phyloP scores from a whole-genome alignment of 1,140 invertebrate species.

The Drosophila murphyi region DNA sequence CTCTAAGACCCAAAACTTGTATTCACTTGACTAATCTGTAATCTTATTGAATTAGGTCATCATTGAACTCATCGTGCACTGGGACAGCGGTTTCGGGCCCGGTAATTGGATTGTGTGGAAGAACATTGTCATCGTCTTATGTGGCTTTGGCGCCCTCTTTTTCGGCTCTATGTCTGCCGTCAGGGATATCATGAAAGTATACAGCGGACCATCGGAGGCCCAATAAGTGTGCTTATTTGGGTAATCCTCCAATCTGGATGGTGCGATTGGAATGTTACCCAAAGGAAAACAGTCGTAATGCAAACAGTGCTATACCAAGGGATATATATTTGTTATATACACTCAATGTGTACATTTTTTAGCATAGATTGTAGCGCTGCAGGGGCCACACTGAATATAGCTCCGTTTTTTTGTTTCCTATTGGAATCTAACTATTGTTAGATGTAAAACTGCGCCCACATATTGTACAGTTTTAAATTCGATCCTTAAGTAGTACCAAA shows the following conservation, averaged over 20 bases:
- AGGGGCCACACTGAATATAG: slow-evolving; percentile 7
- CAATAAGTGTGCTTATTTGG: slow-evolving; percentile 31
- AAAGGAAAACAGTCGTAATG: slow-evolving; percentile 30
- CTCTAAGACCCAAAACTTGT: not conserved
- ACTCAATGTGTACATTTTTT: slow-evolving; percentile 52
- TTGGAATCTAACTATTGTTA: slow-evolving; percentile 78
- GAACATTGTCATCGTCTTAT: slow-evolving; percentile 89
- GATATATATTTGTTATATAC: slow-evolving; percentile 76
- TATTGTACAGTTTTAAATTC: slow-evolving; percentile 64
- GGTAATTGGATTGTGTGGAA: slow-evolving; percentile 91
- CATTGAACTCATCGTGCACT: slow-evolving; percentile 76
- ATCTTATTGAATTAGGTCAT: slow-evolving; percentile 47
- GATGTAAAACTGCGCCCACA: slow-evolving; percentile 70
- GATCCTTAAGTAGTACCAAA: slow-evolving; percentile 44
- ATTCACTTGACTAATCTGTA: not conserved
- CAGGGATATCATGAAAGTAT: slow-evolving; percentile 87
- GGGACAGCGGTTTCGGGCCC: slow-evolving; percentile 89
- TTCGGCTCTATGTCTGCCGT: slow-evolving; percentile 92
- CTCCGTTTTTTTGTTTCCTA: slow-evolving; percentile 51
- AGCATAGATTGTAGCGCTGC: slow-evolving; percentile 50
- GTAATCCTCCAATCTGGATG: too few species aligned
- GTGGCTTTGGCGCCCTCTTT: slow-evolving; percentile 90
- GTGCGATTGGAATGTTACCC: not conserved
- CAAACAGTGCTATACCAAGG: slow-evolving; percentile 58
- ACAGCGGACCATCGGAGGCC: slow-evolving; percentile 45